Evolutionary conservation across 2,888 invertebrate species (phyloP).

Genomic region (Leptopterna dolabrata): DNA sequence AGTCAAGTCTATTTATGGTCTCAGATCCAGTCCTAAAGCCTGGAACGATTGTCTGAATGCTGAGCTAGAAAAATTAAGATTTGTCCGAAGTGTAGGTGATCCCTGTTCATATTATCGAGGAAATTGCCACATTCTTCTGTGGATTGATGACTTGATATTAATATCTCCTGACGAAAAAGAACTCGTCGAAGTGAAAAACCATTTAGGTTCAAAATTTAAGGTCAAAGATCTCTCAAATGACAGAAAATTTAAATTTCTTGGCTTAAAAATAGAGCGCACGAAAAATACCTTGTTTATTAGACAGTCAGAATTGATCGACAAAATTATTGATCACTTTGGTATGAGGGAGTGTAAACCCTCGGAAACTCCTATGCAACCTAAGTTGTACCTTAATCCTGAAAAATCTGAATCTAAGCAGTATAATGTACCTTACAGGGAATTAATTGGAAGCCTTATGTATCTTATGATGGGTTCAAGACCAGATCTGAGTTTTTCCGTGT

Average conservation of each 20-base stretch:
- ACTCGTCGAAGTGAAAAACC: background rate
- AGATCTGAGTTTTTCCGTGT: slow-evolving; percentile 5
- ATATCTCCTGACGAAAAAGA: background rate
- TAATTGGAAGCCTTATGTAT: slow-evolving; percentile 17
- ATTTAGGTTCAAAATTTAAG: background rate
- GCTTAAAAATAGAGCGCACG: too few relatives aligned
- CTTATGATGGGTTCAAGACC: slow-evolving; percentile 23
- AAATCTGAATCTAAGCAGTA: background rate
- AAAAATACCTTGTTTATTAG: too few relatives aligned
- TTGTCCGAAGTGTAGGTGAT: background rate
- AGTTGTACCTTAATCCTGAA: background rate
- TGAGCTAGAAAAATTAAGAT: background rate
- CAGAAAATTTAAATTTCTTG: background rate
- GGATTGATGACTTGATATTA: background rate
- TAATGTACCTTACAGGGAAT: slow-evolving; percentile 2
- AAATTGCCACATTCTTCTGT: background rate
- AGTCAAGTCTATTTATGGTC: slow-evolving; percentile 5
- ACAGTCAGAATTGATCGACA: background rate
- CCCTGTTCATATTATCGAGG: background rate
- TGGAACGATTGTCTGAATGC: background rate
- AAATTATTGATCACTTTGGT: background rate
- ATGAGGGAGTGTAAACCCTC: background rate
- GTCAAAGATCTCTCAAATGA: background rate
- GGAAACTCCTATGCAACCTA: background rate
- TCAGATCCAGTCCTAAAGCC: background rate